Conservation (phyloP, 37 sponge, comb jelly and placozoan species). For the Aplysina aerophoba region DNA sequence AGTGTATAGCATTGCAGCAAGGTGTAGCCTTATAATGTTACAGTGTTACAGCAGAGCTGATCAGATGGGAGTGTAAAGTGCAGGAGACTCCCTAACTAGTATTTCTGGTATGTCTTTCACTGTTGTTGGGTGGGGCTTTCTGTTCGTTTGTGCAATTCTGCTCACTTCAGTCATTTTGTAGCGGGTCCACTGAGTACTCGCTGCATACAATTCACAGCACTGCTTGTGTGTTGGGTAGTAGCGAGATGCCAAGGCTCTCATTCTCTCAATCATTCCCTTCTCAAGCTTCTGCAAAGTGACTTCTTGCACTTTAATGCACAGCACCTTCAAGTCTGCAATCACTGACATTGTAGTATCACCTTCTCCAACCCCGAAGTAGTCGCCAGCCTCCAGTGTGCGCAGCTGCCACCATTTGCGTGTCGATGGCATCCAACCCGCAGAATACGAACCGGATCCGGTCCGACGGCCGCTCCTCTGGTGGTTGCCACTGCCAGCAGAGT, state of each 20-base stretch:
- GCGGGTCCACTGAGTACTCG: conserved; percentile 51
- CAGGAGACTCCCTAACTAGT: conserved; percentile 9
- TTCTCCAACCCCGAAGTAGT: conserved; percentile 86
- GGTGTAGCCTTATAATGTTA: too few relatives aligned
- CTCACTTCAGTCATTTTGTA: conserved; percentile 64
- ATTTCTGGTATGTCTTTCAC: background rate
- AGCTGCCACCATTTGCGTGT: conserved; percentile 60
- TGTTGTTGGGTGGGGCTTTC: conserved; percentile 12
- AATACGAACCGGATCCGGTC: background rate
- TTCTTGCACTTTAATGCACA: conserved; percentile 50
- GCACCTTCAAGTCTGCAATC: conserved; percentile 42
- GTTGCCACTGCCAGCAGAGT: background rate
- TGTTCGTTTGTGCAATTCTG: conserved; percentile 38
- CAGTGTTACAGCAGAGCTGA: too few relatives aligned
- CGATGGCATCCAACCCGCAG: background rate
- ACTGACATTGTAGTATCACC: conserved; percentile 43
- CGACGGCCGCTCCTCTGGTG: too few relatives aligned
- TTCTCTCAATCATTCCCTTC: conserved; percentile 27
- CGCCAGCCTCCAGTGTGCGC: conserved; percentile 57
- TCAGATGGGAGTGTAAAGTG: background rate
- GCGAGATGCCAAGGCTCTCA: conserved; percentile 26
- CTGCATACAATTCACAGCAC: conserved; percentile 48
- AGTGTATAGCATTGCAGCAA: too few relatives aligned
- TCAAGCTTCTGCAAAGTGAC: conserved; percentile 50
- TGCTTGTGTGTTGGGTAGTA: conserved; percentile 45